phyloP scores from a whole-genome alignment of 1,140 invertebrate genomes.

The Microplitis mediator region DNA sequence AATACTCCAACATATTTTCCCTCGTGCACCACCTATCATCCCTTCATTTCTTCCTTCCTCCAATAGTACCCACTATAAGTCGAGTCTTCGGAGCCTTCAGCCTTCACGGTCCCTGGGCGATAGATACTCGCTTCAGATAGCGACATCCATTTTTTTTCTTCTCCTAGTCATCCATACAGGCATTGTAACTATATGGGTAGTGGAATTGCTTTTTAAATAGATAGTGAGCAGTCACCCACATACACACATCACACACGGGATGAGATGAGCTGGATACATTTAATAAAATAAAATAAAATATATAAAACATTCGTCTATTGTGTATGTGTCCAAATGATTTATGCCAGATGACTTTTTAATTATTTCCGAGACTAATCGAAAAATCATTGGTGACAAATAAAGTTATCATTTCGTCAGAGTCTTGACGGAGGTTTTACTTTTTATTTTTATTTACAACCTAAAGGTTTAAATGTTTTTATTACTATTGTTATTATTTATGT shows the following conservation, averaged over 20 bases:
- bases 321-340: no score
- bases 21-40: constrained; percentile 28
- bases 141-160: constrained; percentile 2
- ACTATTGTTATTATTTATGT: constrained; percentile 32
- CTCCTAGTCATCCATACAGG: no score
- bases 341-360: neutral
- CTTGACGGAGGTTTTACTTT: neutral
- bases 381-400: neutral
- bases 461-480: constrained; percentile 22
- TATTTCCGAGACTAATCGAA: neutral
- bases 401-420: neutral
- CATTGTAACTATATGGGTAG: neutral
- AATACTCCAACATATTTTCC: constrained; percentile 16
- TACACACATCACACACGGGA: neutral
- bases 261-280: no score
- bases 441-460: neutral
- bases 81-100: neutral
- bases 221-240: neutral
- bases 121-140: constrained; percentile 22
- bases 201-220: constrained; percentile 4
- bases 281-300: neutral
- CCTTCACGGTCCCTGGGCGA: neutral
- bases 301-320: neutral
- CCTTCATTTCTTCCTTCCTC: constrained; percentile 6
- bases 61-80: neutral